phyloP scores from a whole-genome alignment of 2,113 vertebrate genomes.

The Lophius piscatorius region DNA sequence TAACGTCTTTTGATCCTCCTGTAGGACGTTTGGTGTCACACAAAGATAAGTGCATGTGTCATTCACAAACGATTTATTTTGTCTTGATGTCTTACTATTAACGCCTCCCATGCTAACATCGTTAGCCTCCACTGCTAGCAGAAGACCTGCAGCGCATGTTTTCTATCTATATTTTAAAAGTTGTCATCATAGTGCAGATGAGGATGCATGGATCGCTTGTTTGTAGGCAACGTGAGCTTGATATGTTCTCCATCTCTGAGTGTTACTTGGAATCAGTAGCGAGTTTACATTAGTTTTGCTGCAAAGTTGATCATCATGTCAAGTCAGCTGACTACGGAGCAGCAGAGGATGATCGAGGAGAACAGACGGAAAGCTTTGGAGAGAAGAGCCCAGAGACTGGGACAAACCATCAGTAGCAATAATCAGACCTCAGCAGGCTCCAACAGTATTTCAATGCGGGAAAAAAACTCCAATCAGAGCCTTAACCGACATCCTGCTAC shows the following conservation, averaged over 20 bases:
- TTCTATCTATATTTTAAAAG: no score
- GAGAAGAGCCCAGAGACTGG: slow-evolving; percentile 88
- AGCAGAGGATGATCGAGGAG: slow-evolving; percentile 90
- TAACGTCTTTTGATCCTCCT: no score
- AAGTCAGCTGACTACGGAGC: slow-evolving; percentile 86
- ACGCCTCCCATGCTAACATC: neutral
- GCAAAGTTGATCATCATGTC: slow-evolving; percentile 79
- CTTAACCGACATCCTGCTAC: neutral
- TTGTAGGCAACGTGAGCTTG: neutral
- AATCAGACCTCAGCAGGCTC: slow-evolving; percentile 26
- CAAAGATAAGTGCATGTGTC: no score
- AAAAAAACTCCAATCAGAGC: slow-evolving; percentile 4
- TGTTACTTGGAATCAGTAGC: neutral
- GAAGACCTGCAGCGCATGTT: neutral
- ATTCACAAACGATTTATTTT: no score
- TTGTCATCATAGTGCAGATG: neutral
- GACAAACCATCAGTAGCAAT: slow-evolving; percentile 31
- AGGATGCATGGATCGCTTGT: neutral
- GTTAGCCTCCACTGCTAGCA: slow-evolving; percentile 43
- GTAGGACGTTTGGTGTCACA: no score
- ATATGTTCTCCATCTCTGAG: neutral
- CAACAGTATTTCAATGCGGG: slow-evolving; percentile 7
- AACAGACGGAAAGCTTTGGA: slow-evolving; percentile 90
- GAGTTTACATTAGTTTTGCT: slow-evolving; percentile 3
- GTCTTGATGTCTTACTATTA: no score